Percentiles rank a stretch among this genome's conserved stretches.
Conservation (phyloP, 2,113 vertebrate species). For the Recurvirostra avosetta region DNA sequence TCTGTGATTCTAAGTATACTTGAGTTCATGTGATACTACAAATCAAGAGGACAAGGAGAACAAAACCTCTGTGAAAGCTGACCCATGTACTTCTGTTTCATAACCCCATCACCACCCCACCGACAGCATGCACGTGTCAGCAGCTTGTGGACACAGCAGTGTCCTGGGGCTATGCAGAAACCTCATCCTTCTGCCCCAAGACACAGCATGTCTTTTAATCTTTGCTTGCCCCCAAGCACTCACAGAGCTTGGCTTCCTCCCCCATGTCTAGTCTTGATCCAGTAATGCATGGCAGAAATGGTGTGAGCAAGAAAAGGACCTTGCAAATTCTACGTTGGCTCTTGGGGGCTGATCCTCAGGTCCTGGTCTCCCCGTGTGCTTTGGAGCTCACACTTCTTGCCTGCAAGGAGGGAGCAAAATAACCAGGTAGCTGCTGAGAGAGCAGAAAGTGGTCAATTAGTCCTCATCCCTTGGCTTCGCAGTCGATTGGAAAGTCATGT, state of each 20-base stretch:
- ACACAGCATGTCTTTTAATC: neutral
- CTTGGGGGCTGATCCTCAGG: neutral
- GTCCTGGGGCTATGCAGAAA: neutral
- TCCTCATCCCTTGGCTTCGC: neutral
- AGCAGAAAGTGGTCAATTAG: slow-evolving; percentile 5
- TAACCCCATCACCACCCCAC: neutral
- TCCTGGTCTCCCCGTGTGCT: neutral
- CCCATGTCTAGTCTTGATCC: neutral
- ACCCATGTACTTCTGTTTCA: neutral
- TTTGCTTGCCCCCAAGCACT: neutral
- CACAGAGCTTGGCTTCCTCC: neutral
- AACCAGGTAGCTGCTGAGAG: neutral
- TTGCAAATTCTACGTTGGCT: neutral
- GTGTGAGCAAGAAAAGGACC: neutral
- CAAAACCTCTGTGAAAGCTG: neutral
- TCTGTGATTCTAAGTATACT: neutral
- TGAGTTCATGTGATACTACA: neutral
- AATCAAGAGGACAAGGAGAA: neutral
- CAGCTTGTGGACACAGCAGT: neutral
- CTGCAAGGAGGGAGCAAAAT: neutral
- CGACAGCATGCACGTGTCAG: fast-evolving
- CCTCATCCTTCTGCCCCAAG: neutral
- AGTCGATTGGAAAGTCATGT: neutral
- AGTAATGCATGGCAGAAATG: neutral
- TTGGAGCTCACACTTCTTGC: neutral